Base-by-base conservation (phyloP, 2,888 invertebrate genomes). In the Mylabris sibirica region DNA sequence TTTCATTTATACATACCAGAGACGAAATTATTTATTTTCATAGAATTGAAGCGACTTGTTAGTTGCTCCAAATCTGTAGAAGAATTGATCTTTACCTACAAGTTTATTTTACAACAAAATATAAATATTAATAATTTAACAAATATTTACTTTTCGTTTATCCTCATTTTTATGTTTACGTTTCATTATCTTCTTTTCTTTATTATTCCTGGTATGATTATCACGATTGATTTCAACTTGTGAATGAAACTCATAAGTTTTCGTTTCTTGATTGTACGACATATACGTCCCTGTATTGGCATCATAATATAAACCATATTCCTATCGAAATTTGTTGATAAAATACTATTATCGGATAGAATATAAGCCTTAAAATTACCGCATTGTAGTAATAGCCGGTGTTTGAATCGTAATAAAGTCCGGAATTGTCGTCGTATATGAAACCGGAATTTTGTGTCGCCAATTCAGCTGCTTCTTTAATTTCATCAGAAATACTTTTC, bases 311-410 rank as follows among this genome's bases (percentile, higher is more conserved):
- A 97, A 86, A 1, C 94, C 93, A 78, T 92, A 90, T 82, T 93
- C 93, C 96, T 97, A 79, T 57, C 85, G 84, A 68, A 35, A 24
- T 30, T 65, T 57, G 49, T n/a, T 14, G 26, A 22, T 44, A 35
- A 41, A 26, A 57, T 22, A 53, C 34, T 57, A 12, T 20, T 38
- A 14, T 11, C 0, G 8, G 12, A 44, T n/a, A 5, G 2, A 61
- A 60, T 9, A n/a, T 26, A 26, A 49, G 6, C 35, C 12, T 66
- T 34, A 17, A 67, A 12, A 63, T 87, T 88, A 95, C 95, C 76
- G 94, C 90, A 87, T 95, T 94, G 82, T 96, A 96, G 86, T 96
- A 96, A 85, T 95, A 96, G 71, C 96, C 95, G 75, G 94, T 92
- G 79, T 91, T 92, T 76, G 92, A 93, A 84, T 96, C 95, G 84